Conservation (phyloP, 2,797 vertebrate genomes). For the Diplodus puntazzo region DNA sequence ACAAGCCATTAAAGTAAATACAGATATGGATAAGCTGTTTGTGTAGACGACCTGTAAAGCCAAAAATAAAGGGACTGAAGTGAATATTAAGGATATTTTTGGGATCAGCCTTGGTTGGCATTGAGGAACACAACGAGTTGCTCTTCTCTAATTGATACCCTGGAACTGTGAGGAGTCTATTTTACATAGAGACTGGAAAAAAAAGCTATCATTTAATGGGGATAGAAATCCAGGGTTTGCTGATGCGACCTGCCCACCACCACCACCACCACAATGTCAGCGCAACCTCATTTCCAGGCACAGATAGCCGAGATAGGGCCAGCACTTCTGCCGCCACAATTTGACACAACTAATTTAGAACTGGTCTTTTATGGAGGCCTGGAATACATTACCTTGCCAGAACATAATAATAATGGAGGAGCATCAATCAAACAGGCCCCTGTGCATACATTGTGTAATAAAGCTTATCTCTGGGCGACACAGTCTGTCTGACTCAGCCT, state of each 20-base stretch:
- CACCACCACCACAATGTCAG: constrained; percentile 65
- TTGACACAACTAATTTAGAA: constrained; percentile 87
- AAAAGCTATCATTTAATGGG: constrained; percentile 67
- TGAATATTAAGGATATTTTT: neutral
- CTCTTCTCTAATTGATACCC: constrained; percentile 47
- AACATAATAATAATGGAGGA: constrained; percentile 83
- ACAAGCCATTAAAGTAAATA: too few relatives aligned
- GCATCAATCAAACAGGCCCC: constrained; percentile 84
- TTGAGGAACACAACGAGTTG: neutral
- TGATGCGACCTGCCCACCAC: constrained; percentile 30
- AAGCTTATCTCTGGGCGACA: constrained; percentile 87
- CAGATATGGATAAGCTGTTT: too few relatives aligned
- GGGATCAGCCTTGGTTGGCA: neutral
- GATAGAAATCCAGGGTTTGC: constrained; percentile 40
- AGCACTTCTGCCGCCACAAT: constrained; percentile 77
- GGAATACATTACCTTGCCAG: constrained; percentile 82
- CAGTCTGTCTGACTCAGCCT: constrained; percentile 81
- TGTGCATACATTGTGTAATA: constrained; percentile 82
- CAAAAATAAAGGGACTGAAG: constrained; percentile 15
- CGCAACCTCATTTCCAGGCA: constrained; percentile 79
- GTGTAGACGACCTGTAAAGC: too few relatives aligned
- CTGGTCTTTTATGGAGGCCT: constrained; percentile 76
- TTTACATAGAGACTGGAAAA: constrained; percentile 45
- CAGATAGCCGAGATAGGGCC: constrained; percentile 76
- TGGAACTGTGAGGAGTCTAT: constrained; percentile 16